A percentile compares a stretch with the other conserved stretches of the same genome.
phyloP scores from a whole-genome alignment of 2,797 vertebrate genomes.

The Falco columbarius region DNA sequence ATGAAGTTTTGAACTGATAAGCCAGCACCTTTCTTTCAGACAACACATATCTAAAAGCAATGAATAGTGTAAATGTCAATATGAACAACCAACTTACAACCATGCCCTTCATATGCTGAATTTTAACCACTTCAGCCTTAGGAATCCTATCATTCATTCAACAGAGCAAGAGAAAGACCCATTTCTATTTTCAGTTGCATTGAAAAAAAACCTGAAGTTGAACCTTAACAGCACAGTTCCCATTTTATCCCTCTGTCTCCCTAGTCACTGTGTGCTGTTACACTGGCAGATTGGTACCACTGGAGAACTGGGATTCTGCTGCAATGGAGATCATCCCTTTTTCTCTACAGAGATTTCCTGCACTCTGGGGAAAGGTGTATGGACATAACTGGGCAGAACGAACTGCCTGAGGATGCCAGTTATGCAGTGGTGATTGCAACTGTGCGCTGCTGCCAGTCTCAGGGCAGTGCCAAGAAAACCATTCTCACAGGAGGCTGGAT shows the following conservation, averaged over 20 bases:
- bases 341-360: not conserved
- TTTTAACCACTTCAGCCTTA: not conserved
- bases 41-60: not conserved
- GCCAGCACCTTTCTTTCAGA: not conserved
- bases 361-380: not conserved
- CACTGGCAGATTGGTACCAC: fast-evolving
- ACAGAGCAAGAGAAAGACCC: not conserved
- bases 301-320: not conserved
- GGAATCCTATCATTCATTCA: not conserved
- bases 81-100: not conserved
- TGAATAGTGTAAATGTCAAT: not conserved
- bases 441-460: not conserved
- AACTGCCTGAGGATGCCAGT: not conserved
- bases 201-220: not conserved
- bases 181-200: not conserved
- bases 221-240: not conserved
- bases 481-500: not conserved
- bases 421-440: not conserved
- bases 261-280: not conserved
- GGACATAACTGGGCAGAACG: not conserved
- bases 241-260: not conserved
- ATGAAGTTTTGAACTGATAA: not conserved
- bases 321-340: not conserved
- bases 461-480: not conserved
- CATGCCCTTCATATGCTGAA: not conserved